Evolutionary conservation across 2,113 vertebrate species (phyloP).

Genomic region (Prunella himalayana): DNA sequence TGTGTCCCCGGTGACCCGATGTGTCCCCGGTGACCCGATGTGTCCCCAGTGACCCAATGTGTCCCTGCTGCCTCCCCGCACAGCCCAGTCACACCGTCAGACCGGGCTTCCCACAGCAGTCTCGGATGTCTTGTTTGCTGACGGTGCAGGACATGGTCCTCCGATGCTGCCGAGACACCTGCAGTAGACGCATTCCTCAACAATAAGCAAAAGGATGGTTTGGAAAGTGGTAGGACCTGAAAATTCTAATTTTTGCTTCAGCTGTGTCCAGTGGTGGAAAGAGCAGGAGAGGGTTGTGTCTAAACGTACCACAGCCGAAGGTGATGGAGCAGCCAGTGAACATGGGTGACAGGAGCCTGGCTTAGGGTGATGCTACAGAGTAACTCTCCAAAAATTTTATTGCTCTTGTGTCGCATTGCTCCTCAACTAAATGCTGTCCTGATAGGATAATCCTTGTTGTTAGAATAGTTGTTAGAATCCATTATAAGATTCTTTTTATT

Average conservation of each 20-base stretch:
- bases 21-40: neutral
- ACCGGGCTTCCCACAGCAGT: neutral
- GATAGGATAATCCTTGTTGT: neutral
- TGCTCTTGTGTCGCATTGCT: rapidly evolving
- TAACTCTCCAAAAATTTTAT: neutral
- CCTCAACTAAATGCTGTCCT: neutral
- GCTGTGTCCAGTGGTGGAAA: neutral
- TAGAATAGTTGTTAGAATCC: neutral
- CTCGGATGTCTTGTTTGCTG: neutral
- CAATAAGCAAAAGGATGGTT: neutral
- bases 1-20: neutral
- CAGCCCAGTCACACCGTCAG: rapidly evolving
- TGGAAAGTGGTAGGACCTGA: neutral
- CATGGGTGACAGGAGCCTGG: neutral
- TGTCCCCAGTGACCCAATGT: neutral
- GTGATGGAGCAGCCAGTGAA: neutral
- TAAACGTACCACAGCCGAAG: rapidly evolving
- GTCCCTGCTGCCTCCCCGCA: neutral
- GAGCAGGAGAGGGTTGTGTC: neutral
- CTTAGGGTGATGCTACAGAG: no score
- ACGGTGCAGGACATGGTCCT: neutral
- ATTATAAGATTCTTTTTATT: neutral
- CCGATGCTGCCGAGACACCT: neutral
- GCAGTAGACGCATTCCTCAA: neutral
- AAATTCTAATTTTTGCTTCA: neutral